Evolutionary conservation across 2,113 vertebrate species (phyloP).

Genomic region (Zosterops lateralis): DNA sequence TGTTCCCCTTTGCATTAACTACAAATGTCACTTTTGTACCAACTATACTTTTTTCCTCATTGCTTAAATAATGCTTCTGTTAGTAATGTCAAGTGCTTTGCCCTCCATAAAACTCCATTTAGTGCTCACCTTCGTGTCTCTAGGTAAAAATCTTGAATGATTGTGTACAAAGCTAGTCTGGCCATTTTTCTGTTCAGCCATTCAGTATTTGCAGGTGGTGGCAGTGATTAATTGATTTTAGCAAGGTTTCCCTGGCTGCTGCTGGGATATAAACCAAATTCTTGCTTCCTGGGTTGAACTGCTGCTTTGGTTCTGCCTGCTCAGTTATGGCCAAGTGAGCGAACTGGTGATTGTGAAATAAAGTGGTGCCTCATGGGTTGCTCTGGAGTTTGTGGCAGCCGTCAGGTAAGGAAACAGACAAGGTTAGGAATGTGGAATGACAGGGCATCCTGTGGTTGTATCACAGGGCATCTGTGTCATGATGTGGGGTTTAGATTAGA

Average conservation of each 20-base stretch:
- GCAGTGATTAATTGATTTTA: neutral
- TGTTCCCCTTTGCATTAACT: neutral
- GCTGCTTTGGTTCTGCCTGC: neutral
- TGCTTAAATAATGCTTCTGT: neutral
- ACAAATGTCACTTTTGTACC: neutral
- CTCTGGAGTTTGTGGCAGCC: neutral
- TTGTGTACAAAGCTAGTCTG: neutral
- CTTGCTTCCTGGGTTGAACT: neutral
- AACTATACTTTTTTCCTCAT: neutral
- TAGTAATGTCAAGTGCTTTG: neutral
- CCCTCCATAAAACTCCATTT: neutral
- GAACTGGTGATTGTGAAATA: neutral
- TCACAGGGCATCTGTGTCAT: neutral
- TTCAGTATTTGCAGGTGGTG: neutral
- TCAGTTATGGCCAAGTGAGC: neutral
- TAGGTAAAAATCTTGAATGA: neutral
- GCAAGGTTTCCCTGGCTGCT: neutral
- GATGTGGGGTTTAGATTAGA: neutral
- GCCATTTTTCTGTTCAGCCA: neutral
- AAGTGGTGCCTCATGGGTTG: fast-evolving
- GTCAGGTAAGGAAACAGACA: neutral
- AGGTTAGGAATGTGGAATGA: neutral
- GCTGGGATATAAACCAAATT: neutral
- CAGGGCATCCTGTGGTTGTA: neutral
- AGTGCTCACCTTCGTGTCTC: neutral